Percentiles rank a stretch among this genome's conserved stretches.
These are phyloP conservation scores for Nephrotoma appendiculata DNA, from an alignment of 2,888 invertebrate genomes.

Conservation along the genomic window DNA sequence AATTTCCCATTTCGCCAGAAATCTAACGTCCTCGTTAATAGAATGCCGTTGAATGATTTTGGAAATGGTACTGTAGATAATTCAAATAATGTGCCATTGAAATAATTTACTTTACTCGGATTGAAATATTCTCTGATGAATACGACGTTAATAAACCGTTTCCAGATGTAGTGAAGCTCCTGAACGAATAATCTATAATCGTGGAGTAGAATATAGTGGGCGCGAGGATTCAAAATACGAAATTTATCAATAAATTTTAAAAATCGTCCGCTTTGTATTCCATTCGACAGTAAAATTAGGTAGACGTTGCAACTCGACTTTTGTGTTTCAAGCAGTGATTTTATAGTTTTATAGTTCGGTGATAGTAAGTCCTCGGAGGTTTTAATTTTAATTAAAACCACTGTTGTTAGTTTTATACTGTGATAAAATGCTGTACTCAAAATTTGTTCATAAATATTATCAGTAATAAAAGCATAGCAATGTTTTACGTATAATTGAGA, in stretches of 20 bases:
- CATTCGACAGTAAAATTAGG: conserved; percentile 56
- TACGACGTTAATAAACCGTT: conserved; percentile 55
- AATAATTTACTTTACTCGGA: not conserved
- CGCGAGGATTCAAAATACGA: conserved; percentile 52
- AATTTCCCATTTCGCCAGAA: conserved; percentile 51
- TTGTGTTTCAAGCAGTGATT: conserved; percentile 40
- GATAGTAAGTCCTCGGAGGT: conserved; percentile 49
- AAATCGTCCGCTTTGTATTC: conserved; percentile 48
- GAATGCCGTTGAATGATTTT: conserved; percentile 36
- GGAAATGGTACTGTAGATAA: conserved; percentile 63
- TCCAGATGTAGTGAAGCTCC: conserved; percentile 59
- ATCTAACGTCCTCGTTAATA: conserved; percentile 47
- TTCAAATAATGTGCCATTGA: conserved; percentile 34
- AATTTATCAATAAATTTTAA: conserved; percentile 57
- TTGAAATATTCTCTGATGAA: conserved; percentile 30
- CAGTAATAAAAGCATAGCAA: conserved; percentile 28
- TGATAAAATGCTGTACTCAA: not conserved
- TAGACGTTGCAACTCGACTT: conserved; percentile 55
- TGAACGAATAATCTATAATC: conserved; percentile 51
- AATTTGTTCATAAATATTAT: conserved; percentile 14
- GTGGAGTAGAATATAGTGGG: conserved; percentile 54
- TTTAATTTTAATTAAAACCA: conserved; percentile 39
- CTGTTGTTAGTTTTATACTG: not conserved
- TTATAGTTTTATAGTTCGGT: conserved; percentile 43
- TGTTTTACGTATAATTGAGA: conserved; percentile 17